Evolutionary conservation across 2,888 invertebrate genomes (phyloP).

Genomic region (Eupeodes luniger): DNA sequence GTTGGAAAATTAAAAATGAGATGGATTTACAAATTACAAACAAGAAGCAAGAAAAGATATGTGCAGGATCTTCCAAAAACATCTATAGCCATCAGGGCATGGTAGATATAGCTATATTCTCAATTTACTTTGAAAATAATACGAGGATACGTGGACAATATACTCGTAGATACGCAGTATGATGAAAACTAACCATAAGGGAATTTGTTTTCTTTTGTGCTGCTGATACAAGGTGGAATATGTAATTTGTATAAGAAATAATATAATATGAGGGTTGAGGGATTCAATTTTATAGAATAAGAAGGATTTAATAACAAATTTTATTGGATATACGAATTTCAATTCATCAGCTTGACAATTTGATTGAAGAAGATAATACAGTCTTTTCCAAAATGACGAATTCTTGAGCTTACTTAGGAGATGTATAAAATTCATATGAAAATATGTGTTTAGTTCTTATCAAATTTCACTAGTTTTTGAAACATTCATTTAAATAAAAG

Average conservation of each 20-base stretch:
- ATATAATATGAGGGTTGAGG: background rate
- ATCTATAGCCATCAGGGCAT: background rate
- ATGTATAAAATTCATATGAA: no score
- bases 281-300: background rate
- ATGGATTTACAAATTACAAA: conserved; percentile 56
- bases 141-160: conserved; percentile 31
- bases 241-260: conserved; percentile 17
- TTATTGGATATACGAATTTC: background rate
- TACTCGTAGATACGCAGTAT: background rate
- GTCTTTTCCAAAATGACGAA: background rate
- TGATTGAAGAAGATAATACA: background rate
- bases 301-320: conserved; percentile 31
- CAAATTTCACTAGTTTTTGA: no score
- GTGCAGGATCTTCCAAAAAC: background rate
- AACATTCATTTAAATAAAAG: no score
- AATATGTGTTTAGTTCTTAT: no score
- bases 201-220: conserved; percentile 8
- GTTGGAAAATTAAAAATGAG: conserved; percentile 72
- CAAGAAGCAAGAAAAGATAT: background rate
- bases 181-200: conserved; percentile 19
- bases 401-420: no score
- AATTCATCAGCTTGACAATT: conserved; percentile 20
- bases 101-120: background rate
- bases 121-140: conserved; percentile 25
- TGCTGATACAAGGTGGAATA: conserved; percentile 14